These are phyloP conservation scores for Pterostichus madidus DNA, from an alignment of 2,888 invertebrate genomes.

Conservation along the genomic window DNA sequence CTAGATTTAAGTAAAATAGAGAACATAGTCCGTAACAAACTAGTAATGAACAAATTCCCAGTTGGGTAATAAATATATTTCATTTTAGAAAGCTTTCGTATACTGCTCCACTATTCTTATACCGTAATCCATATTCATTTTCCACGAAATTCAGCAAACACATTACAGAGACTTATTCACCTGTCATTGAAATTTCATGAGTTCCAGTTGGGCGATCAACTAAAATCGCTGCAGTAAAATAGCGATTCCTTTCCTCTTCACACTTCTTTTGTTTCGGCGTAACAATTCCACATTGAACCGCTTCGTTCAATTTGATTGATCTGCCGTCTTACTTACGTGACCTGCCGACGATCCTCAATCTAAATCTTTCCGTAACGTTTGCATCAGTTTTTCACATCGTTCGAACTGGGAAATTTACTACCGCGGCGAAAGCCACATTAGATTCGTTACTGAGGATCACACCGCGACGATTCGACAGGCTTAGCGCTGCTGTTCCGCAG, in stretches of 20 bases:
- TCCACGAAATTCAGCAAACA: conserved; percentile 2
- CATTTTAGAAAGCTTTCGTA: no score
- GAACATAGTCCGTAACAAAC: no score
- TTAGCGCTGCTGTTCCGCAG: conserved; percentile 29
- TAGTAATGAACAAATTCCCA: no score
- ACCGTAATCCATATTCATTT: not conserved
- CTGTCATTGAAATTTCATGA: conserved; percentile 36
- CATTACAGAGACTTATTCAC: conserved; percentile 25
- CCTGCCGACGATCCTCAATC: conserved; percentile 28
- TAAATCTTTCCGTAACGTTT: conserved; percentile 51
- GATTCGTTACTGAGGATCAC: conserved; percentile 48
- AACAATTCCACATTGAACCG: conserved; percentile 44
- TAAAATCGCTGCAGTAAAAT: conserved; percentile 48
- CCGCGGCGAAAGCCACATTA: conserved; percentile 38
- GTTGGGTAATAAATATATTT: no score
- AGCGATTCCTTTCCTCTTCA: conserved; percentile 33
- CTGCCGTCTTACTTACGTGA: conserved; percentile 56
- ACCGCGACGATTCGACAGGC: conserved; percentile 45
- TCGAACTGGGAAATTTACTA: not conserved
- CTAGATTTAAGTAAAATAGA: no score
- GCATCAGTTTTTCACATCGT: conserved; percentile 52
- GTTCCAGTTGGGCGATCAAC: conserved; percentile 35
- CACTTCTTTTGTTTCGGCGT: conserved; percentile 40
- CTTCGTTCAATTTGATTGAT: conserved; percentile 47
- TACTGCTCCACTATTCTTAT: not conserved